Conservation (phyloP, 2,113 vertebrate genomes). For the Hemichromis elongatus region DNA sequence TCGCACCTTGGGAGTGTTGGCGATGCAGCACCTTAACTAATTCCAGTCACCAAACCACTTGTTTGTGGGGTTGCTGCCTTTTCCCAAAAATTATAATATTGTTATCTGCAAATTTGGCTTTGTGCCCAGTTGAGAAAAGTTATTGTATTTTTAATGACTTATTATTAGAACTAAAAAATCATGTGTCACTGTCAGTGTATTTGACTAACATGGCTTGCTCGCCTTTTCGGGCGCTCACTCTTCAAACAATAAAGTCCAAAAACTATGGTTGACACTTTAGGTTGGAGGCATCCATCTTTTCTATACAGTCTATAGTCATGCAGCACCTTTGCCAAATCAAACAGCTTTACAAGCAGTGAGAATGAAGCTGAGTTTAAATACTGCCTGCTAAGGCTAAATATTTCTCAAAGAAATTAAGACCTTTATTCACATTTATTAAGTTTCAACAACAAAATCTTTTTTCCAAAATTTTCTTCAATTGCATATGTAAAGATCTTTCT, state of each 20-base stretch:
- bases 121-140: not conserved
- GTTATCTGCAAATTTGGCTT: rapidly evolving
- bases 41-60: not conserved
- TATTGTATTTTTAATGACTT: not conserved
- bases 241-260: not conserved
- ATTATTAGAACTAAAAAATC: not conserved
- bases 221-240: rapidly evolving
- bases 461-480: not conserved
- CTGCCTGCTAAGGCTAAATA: not conserved
- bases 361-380: rapidly evolving
- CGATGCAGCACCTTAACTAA: not conserved
- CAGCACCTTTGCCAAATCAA: not conserved
- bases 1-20: too few species aligned
- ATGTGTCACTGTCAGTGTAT: not conserved
- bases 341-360: not conserved
- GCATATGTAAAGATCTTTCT: not conserved
- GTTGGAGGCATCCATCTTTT: not conserved
- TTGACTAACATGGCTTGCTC: not conserved
- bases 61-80: not conserved
- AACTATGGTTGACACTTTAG: not conserved
- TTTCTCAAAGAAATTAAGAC: rapidly evolving
- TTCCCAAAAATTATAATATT: not conserved
- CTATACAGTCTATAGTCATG: not conserved
- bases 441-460: not conserved
- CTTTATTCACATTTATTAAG: not conserved